Base-by-base conservation (phyloP, 2,888 invertebrate genomes). In the Limenitis camilla region DNA sequence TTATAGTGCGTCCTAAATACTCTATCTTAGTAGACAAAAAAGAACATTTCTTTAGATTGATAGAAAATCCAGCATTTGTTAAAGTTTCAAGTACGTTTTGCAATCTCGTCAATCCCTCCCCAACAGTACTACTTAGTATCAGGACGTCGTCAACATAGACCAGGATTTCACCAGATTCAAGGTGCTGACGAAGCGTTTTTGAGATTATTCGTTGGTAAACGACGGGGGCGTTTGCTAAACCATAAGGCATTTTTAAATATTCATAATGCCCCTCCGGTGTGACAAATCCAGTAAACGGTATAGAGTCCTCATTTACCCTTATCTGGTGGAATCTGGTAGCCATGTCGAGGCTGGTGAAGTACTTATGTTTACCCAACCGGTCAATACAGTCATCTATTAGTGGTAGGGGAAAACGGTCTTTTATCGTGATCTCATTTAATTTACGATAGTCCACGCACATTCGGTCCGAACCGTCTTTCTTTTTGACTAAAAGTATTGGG, bases 201-300 rank as follows among this genome's bases (percentile, higher is more conserved):
- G 42, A 45, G 4, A 59, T 59, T 9, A 54, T 52, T 8, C 50
- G 39, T 29, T 52, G 52, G 32, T 52, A 56, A 30, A 56, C 56
- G n/a, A 52, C 52, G 28, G 52, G 55, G 5, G 52, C 52, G 40
- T 57, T 60, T 9, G 55, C 53, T 7, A 61, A 35, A 11, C 53
- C 61, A 40, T 53, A 59, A 3, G 61, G 61, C 56, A 56, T 57
- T 40, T 59, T 57, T n/a, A 55, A 38, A 40, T 59, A 61, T 31
- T 61, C 52, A 38, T 43, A 58, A 40, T 56, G 58, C 5, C 48
- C 55, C 27, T 61, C 53, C 2, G 52, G 56, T n/a, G n/a, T n/a
- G n/a, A n/a, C n/a, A n/a, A n/a, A n/a, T n/a, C n/a, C n/a, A n/a
- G n/a, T n/a, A n/a, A n/a, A n/a, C n/a, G n/a, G n/a, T n/a, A n/a